phyloP scores from a whole-genome alignment of 2,888 invertebrate species.

The Sympetrum striolatum region DNA sequence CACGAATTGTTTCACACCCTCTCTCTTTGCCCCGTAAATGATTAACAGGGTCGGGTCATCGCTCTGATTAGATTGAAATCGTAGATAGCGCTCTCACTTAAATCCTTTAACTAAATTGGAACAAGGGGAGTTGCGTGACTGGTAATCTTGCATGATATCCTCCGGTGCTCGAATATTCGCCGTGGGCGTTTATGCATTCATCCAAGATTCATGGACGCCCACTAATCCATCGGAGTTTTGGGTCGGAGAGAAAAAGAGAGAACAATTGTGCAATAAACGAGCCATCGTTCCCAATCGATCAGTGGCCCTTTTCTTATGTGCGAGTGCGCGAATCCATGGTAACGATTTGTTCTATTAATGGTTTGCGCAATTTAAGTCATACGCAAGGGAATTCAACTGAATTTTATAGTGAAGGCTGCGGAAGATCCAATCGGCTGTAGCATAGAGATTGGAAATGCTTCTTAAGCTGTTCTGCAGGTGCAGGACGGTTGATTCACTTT shows the following conservation, averaged over 20 bases:
- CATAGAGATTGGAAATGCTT: no score
- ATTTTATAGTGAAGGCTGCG: no score
- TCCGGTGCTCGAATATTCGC: background rate
- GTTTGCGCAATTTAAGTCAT: no score
- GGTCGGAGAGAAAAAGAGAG: background rate
- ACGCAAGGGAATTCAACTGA: no score
- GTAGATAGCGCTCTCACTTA: background rate
- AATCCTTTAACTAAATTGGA: conserved; percentile 28
- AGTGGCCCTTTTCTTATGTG: no score
- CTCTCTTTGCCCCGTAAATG: background rate
- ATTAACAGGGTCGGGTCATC: conserved; percentile 30
- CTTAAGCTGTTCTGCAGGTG: no score
- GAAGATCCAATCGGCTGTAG: no score
- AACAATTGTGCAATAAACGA: background rate
- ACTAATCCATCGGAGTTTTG: background rate
- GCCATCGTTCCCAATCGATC: background rate
- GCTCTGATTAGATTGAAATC: conserved; percentile 22
- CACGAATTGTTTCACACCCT: conserved; percentile 5
- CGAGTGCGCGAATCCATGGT: no score
- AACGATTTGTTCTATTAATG: no score
- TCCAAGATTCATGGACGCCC: background rate
- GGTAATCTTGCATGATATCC: background rate
- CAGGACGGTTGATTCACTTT: no score
- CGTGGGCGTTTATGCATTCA: background rate
- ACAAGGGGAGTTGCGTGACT: conserved; percentile 11